Evolutionary conservation across 2,113 vertebrate genomes (phyloP).

Genomic region (Mormyrus lacerda): DNA sequence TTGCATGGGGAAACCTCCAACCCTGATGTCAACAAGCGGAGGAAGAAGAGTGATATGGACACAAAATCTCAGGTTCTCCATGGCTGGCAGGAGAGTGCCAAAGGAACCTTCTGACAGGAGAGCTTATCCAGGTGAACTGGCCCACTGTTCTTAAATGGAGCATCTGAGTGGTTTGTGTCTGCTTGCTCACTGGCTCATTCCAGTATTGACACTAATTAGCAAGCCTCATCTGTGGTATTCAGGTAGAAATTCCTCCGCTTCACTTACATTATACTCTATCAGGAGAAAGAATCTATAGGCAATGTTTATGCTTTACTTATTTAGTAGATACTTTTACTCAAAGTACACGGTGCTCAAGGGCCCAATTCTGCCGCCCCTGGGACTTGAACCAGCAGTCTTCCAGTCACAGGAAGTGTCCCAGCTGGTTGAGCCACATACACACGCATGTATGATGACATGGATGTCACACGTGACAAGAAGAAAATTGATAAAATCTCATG

Average conservation of each 20-base stretch:
- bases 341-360: neutral
- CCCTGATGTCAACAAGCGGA: neutral
- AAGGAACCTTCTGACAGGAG: neutral
- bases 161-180: neutral
- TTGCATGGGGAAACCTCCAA: neutral
- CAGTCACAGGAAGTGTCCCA: neutral
- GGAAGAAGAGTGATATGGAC: neutral
- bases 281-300: neutral
- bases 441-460: neutral
- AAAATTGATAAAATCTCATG: neutral
- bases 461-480: neutral
- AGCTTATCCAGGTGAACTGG: neutral
- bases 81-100: neutral
- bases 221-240: neutral
- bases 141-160: neutral
- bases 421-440: neutral
- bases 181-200: neutral
- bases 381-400: neutral
- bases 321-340: neutral
- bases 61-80: neutral
- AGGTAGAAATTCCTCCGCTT: neutral
- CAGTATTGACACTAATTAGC: neutral
- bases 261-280: neutral
- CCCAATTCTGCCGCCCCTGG: neutral
- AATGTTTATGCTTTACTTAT: neutral